phyloP scores from a whole-genome alignment of 2,113 vertebrate genomes.

The Aythya baeri region DNA sequence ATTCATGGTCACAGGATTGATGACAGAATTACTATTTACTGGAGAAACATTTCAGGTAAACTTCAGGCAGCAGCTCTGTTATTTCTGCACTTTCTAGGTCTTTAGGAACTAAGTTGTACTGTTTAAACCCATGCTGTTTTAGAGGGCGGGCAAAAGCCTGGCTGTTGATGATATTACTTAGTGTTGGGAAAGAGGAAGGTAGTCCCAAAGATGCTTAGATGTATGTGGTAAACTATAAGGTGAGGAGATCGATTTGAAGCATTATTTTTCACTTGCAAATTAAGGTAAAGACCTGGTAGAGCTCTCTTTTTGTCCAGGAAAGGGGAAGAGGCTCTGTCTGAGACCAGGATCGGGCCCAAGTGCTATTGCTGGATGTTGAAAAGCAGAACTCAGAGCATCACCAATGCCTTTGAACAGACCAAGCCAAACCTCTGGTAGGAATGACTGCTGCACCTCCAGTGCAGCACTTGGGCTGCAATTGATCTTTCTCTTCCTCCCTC shows the following conservation, averaged over 20 bases:
- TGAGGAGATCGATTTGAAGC: background rate
- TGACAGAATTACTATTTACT: background rate
- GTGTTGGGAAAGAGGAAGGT: background rate
- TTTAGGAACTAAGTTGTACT: rapidly evolving
- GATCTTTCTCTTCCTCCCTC: background rate
- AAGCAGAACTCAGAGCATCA: background rate
- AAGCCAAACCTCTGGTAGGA: background rate
- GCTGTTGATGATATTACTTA: background rate
- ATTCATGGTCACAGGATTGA: background rate
- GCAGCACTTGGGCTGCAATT: background rate
- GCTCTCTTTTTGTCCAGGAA: background rate
- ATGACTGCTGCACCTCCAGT: background rate
- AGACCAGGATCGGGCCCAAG: background rate
- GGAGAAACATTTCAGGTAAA: background rate
- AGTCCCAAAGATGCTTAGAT: background rate
- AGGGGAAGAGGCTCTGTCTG: background rate
- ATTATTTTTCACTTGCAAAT: background rate
- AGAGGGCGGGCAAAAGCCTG: background rate
- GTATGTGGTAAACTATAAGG: background rate
- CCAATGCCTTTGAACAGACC: background rate
- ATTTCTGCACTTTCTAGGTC: background rate
- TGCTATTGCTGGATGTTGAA: background rate
- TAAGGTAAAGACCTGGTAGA: background rate
- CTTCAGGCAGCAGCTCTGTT: background rate
- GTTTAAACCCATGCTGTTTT: background rate